Evolutionary conservation across 2,797 vertebrate genomes (phyloP).

Genomic region (Morelia viridis): DNA sequence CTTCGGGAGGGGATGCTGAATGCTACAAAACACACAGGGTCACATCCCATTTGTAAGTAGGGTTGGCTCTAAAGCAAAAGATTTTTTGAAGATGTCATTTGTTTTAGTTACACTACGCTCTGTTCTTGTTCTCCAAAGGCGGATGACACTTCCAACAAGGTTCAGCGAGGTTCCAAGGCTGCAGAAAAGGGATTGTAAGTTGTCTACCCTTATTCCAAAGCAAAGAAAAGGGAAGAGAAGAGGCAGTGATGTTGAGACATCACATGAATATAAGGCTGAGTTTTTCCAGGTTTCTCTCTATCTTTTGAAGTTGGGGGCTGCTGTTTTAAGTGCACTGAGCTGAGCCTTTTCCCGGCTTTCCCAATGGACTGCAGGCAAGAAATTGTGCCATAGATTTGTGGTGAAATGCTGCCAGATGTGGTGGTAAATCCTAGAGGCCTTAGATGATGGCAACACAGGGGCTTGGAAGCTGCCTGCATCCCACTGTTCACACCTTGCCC

Average conservation of each 20-base stretch:
- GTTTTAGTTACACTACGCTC: neutral
- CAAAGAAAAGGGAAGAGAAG: neutral
- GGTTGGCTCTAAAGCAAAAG: neutral
- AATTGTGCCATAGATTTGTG: neutral
- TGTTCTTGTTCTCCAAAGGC: neutral
- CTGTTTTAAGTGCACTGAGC: neutral
- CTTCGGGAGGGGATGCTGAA: neutral
- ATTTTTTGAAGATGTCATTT: neutral
- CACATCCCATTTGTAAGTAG: neutral
- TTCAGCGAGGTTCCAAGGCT: neutral
- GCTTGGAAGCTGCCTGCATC: neutral
- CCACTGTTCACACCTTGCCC: neutral
- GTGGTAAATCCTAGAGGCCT: no score
- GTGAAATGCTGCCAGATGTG: no score
- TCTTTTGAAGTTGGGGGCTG: neutral
- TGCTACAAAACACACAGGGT: neutral
- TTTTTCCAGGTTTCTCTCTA: neutral
- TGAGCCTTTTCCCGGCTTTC: neutral
- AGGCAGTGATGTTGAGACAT: neutral
- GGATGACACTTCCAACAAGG: neutral
- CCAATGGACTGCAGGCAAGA: neutral
- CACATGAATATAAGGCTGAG: neutral
- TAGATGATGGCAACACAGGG: no score
- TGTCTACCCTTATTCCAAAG: neutral
- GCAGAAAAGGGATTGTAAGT: no score